A percentile compares a stretch with the other conserved stretches of the same genome.
Evolutionary conservation across 1,140 invertebrate species (phyloP).

Genomic region (Tribolium madens): DNA sequence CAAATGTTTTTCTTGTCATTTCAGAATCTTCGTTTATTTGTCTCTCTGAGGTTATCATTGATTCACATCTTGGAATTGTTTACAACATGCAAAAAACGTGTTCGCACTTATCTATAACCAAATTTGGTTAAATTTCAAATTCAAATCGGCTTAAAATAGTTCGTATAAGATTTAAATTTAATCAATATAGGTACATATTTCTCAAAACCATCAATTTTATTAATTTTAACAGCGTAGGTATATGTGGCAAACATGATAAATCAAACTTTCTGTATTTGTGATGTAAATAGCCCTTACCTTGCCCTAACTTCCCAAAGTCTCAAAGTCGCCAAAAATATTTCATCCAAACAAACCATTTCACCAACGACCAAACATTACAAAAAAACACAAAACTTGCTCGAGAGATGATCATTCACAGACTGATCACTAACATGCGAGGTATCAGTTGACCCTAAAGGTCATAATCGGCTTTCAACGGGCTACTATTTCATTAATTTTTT

Average conservation of each 20-base stretch:
- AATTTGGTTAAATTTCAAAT: neutral
- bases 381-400: conserved; percentile 34
- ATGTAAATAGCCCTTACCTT: conserved; percentile 3
- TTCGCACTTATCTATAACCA: neutral
- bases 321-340: neutral
- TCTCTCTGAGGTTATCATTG: conserved; percentile 4
- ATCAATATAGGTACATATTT: neutral
- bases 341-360: conserved; percentile 9
- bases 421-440: conserved; percentile 42
- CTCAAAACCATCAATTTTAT: neutral
- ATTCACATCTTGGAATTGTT: neutral
- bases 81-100: conserved; percentile 3
- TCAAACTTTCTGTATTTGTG: neutral
- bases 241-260: neutral
- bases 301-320: neutral
- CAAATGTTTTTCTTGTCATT: neutral
- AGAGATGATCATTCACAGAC: conserved; percentile 37
- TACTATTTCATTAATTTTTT: conserved; percentile 36
- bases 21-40: neutral
- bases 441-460: conserved; percentile 44
- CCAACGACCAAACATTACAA: neutral
- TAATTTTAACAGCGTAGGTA: neutral
- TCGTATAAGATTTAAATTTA: no score
- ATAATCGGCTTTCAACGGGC: conserved; percentile 25
- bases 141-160: neutral